Conservation (phyloP, 2,888 invertebrate species). For the Nomada fabriciana region DNA sequence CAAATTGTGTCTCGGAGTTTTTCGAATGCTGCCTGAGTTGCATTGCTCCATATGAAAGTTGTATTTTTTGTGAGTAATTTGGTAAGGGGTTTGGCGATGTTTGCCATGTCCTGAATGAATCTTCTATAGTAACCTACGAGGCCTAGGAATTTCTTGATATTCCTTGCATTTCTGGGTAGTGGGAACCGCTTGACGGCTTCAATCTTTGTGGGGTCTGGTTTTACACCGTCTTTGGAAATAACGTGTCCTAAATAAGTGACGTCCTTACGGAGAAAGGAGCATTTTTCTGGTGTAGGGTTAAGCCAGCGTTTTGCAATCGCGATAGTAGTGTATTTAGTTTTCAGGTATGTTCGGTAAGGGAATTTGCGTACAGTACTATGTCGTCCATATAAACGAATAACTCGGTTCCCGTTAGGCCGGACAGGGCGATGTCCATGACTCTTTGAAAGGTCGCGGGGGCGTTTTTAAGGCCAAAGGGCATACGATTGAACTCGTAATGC, state of each 20-base stretch:
- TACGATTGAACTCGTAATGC: slow-evolving; percentile 16
- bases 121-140: slow-evolving; percentile 30
- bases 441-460: slow-evolving; percentile 24
- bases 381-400: slow-evolving; percentile 26
- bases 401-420: background rate
- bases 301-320: background rate
- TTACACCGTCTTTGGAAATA: slow-evolving; percentile 18
- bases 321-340: background rate
- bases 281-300: no score
- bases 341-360: background rate
- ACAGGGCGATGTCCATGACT: background rate
- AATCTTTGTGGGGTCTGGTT: slow-evolving; percentile 7
- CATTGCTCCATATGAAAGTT: background rate
- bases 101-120: slow-evolving; percentile 15
- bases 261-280: background rate
- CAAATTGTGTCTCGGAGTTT: background rate
- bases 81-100: slow-evolving; percentile 11
- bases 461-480: slow-evolving; percentile 35
- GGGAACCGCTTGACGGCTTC: slow-evolving; percentile 3
- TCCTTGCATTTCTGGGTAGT: background rate
- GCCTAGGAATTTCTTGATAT: slow-evolving; percentile 40
- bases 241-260: slow-evolving; percentile 35
- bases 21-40: background rate
- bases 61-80: background rate
- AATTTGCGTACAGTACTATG: slow-evolving; percentile 3